Evolutionary conservation across 1,140 invertebrate species (phyloP).

Genomic region (Nomia melanderi): DNA sequence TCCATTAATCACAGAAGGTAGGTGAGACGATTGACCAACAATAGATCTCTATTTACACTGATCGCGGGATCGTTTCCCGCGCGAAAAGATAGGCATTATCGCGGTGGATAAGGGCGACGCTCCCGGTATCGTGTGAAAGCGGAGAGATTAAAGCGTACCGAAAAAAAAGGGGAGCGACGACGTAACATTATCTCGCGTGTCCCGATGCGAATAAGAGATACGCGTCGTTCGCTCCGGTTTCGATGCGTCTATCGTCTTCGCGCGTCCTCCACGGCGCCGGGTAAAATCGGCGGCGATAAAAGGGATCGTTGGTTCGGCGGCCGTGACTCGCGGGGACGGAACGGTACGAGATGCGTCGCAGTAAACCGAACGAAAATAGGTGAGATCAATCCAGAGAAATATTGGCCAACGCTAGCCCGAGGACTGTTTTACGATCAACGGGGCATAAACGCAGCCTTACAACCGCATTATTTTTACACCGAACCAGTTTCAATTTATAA

Average conservation of each 20-base stretch:
- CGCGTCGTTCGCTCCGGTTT: slow-evolving; percentile 13
- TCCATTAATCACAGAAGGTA: too few relatives aligned
- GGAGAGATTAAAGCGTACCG: neutral
- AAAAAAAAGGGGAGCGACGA: neutral
- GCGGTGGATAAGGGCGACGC: neutral
- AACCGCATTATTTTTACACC: too few relatives aligned
- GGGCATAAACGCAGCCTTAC: too few relatives aligned
- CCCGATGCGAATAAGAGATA: neutral
- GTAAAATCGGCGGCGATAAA: neutral
- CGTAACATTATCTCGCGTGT: neutral
- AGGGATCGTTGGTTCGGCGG: neutral
- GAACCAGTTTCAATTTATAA: too few relatives aligned
- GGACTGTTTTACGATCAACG: too few relatives aligned
- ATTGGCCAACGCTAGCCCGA: too few relatives aligned
- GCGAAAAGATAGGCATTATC: neutral
- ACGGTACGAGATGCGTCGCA: neutral
- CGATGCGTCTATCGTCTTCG: neutral
- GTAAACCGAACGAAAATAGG: neutral
- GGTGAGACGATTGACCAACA: neutral
- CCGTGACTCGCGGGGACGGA: too few relatives aligned
- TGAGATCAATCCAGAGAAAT: too few relatives aligned
- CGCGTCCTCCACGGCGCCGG: neutral
- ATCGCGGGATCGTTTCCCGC: neutral
- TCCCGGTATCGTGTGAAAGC: neutral
- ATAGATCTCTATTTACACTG: neutral